Percentiles rank a stretch among this genome's conserved stretches.
Evolutionary conservation across 35 echinoderm and acorn worm species (phyloP).

Genomic region (Hemicentrotus pulcherrimus): DNA sequence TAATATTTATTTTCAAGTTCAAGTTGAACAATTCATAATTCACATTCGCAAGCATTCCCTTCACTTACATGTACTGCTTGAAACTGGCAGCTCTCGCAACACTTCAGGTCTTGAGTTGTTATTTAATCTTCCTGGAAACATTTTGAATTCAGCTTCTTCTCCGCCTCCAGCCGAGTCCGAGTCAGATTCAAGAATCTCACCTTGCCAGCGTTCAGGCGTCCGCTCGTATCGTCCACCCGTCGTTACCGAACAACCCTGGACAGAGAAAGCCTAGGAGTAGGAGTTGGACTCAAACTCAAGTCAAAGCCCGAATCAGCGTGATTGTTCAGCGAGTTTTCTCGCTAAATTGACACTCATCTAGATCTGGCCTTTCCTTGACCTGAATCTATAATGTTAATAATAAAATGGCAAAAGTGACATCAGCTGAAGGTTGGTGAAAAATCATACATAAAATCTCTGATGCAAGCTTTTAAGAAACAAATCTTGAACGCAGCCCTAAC

Average conservation of each 20-base stretch:
- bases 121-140: constrained; percentile 4
- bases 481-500: background rate
- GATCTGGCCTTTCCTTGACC: too few species aligned
- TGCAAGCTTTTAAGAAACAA: background rate
- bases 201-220: background rate
- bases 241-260: background rate
- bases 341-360: too few species aligned
- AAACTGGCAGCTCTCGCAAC: constrained; percentile 32
- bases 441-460: background rate
- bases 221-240: background rate
- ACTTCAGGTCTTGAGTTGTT: constrained; percentile 16
- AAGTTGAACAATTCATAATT: too few species aligned
- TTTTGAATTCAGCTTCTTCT: background rate
- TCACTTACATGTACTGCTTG: constrained; percentile 40
- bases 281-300: background rate
- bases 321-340: too few species aligned
- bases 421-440: background rate
- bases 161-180: background rate
- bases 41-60: too few species aligned
- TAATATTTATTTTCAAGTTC: too few species aligned
- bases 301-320: too few species aligned
- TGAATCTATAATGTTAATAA: too few species aligned
- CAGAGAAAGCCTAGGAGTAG: background rate
- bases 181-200: background rate
- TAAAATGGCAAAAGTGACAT: background rate